These are phyloP conservation scores for Tachystola acroxantha DNA, from an alignment of 2,888 invertebrate species.

Conservation along the genomic window DNA sequence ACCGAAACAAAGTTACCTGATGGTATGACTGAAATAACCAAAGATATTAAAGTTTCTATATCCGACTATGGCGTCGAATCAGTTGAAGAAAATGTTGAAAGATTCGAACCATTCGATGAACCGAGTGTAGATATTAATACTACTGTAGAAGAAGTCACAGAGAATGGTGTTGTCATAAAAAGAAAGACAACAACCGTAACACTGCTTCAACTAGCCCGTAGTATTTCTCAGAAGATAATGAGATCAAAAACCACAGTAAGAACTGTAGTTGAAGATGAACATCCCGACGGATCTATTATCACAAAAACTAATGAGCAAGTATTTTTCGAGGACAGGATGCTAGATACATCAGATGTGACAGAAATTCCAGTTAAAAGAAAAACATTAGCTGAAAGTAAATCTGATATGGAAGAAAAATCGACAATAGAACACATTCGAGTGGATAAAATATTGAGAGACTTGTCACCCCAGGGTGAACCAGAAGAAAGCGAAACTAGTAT, in stretches of 20 bases:
- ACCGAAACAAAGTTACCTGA: slow-evolving; percentile 56
- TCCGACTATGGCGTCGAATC: slow-evolving; percentile 40
- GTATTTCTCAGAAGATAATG: slow-evolving; percentile 31
- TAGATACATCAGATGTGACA: not conserved
- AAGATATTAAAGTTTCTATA: slow-evolving; percentile 59
- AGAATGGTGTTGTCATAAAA: slow-evolving; percentile 14
- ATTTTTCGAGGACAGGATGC: slow-evolving; percentile 14
- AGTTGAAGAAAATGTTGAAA: slow-evolving; percentile 20
- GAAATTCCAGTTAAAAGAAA: not conserved
- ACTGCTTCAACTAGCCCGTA: slow-evolving; percentile 50
- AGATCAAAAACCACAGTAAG: slow-evolving; percentile 57
- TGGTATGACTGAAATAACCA: slow-evolving; percentile 59
- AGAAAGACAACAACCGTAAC: slow-evolving; percentile 56
- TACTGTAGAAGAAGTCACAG: slow-evolving; percentile 12
- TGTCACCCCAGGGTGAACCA: slow-evolving; percentile 27
- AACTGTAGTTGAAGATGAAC: slow-evolving; percentile 54
- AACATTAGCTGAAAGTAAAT: not conserved
- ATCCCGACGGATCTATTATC: slow-evolving; percentile 49
- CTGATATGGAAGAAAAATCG: slow-evolving; percentile 5
- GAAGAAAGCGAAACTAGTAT: slow-evolving; percentile 35
- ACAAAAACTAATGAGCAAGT: slow-evolving; percentile 27
- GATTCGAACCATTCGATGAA: slow-evolving; percentile 22
- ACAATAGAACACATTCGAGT: slow-evolving; percentile 20
- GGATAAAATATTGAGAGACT: slow-evolving; percentile 31
- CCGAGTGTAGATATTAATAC: slow-evolving; percentile 15